These are phyloP conservation scores for Pseudorectes ferrugineus DNA, from an alignment of 2,113 vertebrate genomes.

Conservation along the genomic window DNA sequence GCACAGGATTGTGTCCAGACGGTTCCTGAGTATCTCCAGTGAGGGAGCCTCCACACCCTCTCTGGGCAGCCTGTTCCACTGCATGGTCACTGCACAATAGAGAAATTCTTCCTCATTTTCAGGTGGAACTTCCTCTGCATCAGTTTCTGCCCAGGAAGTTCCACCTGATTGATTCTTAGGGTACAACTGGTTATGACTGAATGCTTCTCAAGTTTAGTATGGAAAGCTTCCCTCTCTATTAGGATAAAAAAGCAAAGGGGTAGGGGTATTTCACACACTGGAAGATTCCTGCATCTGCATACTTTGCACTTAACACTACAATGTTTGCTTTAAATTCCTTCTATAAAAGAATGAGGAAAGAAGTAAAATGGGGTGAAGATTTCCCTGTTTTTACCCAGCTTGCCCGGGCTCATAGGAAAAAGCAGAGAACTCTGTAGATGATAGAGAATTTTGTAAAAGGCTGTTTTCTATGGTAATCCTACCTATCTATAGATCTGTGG, in stretches of 20 bases:
- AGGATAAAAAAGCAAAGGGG: neutral
- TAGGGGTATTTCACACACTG: neutral
- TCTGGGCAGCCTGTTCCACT: neutral
- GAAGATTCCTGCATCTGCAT: neutral
- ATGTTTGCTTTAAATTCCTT: neutral
- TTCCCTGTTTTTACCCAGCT: neutral
- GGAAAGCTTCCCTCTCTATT: neutral
- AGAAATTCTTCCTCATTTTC: neutral
- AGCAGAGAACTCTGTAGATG: neutral
- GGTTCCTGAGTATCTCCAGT: neutral
- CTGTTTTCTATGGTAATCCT: neutral
- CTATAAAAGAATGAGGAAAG: neutral
- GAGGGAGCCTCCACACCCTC: neutral
- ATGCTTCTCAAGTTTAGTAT: neutral
- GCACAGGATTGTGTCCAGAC: neutral
- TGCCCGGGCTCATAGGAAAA: neutral
- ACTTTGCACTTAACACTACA: neutral
- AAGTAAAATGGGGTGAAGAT: neutral
- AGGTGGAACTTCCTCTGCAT: neutral
- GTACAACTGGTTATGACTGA: neutral
- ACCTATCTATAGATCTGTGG: neutral
- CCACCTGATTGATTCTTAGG: neutral
- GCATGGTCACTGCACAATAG: neutral
- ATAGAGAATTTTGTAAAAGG: neutral
- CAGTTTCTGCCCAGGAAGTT: neutral